Conservation (phyloP, 2,113 vertebrate species). For the Falcunculus frontatus region DNA sequence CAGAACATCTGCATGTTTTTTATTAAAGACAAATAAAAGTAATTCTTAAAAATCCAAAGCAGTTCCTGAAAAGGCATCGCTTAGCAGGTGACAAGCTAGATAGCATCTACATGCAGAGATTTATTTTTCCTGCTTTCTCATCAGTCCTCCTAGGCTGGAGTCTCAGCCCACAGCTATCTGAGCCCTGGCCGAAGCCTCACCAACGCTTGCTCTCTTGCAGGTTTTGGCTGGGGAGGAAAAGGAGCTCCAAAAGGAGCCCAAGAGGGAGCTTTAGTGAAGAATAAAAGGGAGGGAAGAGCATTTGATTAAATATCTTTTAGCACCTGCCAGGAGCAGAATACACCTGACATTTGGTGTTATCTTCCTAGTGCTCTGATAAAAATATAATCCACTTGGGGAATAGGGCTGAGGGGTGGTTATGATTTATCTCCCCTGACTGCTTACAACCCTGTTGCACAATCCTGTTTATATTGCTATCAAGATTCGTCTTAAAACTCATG, state of each 20-base stretch:
- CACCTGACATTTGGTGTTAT: not conserved
- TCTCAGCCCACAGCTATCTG: not conserved
- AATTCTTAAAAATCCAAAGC: not conserved
- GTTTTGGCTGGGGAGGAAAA: not conserved
- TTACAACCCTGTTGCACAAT: not conserved
- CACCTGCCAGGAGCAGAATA: not conserved
- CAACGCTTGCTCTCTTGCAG: not conserved
- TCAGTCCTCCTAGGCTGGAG: not conserved
- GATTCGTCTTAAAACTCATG: not conserved
- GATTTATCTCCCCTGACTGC: not conserved
- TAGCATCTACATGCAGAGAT: not conserved
- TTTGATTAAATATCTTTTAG: not conserved
- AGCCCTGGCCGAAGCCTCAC: not conserved
- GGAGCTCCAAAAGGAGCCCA: not conserved
- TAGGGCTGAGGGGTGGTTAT: not conserved
- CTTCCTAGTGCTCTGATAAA: not conserved
- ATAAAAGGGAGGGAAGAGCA: not conserved
- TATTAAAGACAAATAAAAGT: not conserved
- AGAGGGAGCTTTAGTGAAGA: not conserved
- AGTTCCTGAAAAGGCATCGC: not conserved
- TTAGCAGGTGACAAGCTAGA: not conserved
- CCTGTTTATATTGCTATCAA: not conserved
- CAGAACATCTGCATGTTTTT: not conserved
- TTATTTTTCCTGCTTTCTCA: not conserved
- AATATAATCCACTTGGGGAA: not conserved